These are phyloP conservation scores for Perodicticus potto DNA, from an alignment of 2,797 vertebrate genomes.

Conservation along the genomic window DNA sequence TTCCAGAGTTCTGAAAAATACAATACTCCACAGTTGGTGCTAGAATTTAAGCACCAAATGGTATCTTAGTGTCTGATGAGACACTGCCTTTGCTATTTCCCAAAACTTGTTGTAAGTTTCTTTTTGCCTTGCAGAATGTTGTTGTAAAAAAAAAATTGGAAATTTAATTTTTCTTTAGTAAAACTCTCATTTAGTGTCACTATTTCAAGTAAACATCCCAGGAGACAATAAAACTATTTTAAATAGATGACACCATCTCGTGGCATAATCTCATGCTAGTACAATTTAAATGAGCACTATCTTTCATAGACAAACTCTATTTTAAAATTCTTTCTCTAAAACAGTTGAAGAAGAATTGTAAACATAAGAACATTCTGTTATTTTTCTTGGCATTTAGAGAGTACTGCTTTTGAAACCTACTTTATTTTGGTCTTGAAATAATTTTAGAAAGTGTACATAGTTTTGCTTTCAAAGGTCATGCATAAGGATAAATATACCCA, in stretches of 20 bases:
- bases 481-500: slow-evolving; percentile 71
- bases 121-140: slow-evolving; percentile 33
- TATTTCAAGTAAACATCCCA: slow-evolving; percentile 61
- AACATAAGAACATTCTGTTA: slow-evolving; percentile 46
- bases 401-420: slow-evolving; percentile 68
- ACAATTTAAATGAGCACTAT: slow-evolving; percentile 49
- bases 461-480: slow-evolving; percentile 76
- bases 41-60: neutral
- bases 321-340: slow-evolving; percentile 64
- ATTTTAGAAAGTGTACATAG: slow-evolving; percentile 66
- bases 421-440: slow-evolving; percentile 72
- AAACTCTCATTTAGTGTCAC: slow-evolving; percentile 42
- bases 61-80: neutral
- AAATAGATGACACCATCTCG: slow-evolving; percentile 50
- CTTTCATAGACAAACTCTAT: slow-evolving; percentile 48
- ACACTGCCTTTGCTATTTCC: neutral
- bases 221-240: slow-evolving; percentile 49
- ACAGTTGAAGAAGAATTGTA: slow-evolving; percentile 21
- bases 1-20: neutral
- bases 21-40: neutral
- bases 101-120: neutral
- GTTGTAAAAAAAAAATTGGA: neutral
- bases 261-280: slow-evolving; percentile 24
- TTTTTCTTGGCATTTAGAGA: slow-evolving; percentile 64
- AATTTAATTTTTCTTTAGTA: slow-evolving; percentile 48